Conservation (phyloP, 2,797 vertebrate genomes). For the Acestrorhynchus altus region DNA sequence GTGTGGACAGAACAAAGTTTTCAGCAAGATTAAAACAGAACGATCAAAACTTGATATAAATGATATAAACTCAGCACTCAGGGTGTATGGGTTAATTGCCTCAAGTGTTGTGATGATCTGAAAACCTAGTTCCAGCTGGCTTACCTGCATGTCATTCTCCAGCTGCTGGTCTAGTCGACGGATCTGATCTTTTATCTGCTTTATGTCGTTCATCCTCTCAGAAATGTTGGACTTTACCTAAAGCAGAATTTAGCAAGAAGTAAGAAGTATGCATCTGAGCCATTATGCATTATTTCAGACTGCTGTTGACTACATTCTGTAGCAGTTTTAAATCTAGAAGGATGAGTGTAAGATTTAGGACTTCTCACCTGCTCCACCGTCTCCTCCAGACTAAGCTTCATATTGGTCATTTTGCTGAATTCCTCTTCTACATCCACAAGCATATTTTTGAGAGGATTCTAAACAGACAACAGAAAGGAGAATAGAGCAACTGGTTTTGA, state of each 20-base stretch:
- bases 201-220: slow-evolving; percentile 79
- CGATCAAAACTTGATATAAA: too few relatives aligned
- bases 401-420: slow-evolving; percentile 79
- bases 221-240: slow-evolving; percentile 76
- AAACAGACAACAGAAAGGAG: not conserved
- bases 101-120: not conserved
- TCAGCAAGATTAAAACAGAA: too few relatives aligned
- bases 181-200: slow-evolving; percentile 78
- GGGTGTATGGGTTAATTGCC: too few relatives aligned
- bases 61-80: too few relatives aligned
- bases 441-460: slow-evolving; percentile 87
- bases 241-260: not conserved
- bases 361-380: slow-evolving; percentile 83
- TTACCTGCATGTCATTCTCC: slow-evolving; percentile 76
- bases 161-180: slow-evolving; percentile 76
- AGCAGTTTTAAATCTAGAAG: not conserved
- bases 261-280: not conserved
- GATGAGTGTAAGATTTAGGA: not conserved
- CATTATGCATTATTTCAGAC: not conserved
- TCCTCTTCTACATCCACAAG: slow-evolving; percentile 89
- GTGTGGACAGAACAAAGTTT: too few relatives aligned
- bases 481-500: not conserved
- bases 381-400: slow-evolving; percentile 85
- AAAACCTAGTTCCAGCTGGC: not conserved
- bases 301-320: not conserved